Conservation (phyloP, 1,140 invertebrate genomes). For the Phocides pigmalion region DNA sequence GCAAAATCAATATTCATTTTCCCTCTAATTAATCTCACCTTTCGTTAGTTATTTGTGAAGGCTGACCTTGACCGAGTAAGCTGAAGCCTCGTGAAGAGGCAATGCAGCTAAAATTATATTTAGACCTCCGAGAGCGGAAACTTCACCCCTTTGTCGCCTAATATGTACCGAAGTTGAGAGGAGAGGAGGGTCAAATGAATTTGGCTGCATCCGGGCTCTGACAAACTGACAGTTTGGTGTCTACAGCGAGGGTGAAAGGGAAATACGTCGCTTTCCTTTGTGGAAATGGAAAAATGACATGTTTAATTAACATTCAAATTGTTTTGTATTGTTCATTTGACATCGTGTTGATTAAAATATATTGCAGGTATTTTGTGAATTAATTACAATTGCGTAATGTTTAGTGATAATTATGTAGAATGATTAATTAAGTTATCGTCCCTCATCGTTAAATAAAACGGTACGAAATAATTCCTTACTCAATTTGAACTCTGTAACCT, state of each 20-base stretch:
- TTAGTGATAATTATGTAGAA: too few species aligned
- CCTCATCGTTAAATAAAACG: too few species aligned
- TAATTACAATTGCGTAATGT: too few species aligned
- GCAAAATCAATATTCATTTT: slow-evolving; percentile 1
- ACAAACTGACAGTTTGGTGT: slow-evolving; percentile 45
- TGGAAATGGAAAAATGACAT: slow-evolving; percentile 8
- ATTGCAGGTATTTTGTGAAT: too few species aligned
- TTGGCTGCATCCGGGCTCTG: slow-evolving; percentile 37
- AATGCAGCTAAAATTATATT: slow-evolving; percentile 44
- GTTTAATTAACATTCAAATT: slow-evolving; percentile 4
- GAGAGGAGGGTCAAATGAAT: slow-evolving; percentile 26
- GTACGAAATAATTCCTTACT: too few species aligned
- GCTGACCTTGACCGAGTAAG: slow-evolving; percentile 51
- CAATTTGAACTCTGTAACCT: too few species aligned
- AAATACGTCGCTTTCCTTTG: neutral
- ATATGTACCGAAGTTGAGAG: neutral
- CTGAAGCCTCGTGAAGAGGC: slow-evolving; percentile 51
- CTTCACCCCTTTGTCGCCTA: slow-evolving; percentile 3
- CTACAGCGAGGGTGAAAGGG: slow-evolving; percentile 35
- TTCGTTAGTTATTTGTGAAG: slow-evolving; percentile 41
- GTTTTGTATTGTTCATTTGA: too few species aligned
- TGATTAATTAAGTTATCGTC: too few species aligned
- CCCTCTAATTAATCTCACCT: slow-evolving; percentile 27
- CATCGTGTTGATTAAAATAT: too few species aligned
- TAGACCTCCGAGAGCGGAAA: slow-evolving; percentile 33